phyloP scores from a whole-genome alignment of 2,888 invertebrate genomes.

The Atrina japonica region DNA sequence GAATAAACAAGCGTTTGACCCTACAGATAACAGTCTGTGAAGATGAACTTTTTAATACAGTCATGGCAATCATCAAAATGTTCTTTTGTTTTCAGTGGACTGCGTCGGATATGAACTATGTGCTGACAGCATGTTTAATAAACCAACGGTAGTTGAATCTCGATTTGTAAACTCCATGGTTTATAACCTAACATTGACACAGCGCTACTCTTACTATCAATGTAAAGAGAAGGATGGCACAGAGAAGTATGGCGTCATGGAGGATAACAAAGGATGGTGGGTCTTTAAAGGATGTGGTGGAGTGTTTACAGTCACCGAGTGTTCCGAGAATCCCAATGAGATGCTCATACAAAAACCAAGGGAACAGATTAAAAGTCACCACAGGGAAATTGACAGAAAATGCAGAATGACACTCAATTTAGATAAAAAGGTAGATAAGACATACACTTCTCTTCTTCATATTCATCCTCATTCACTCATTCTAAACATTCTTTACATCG shows the following conservation, averaged over 20 bases:
- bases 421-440: conserved; percentile 1
- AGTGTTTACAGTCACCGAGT: conserved; percentile 56
- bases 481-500: too few species aligned
- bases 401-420: conserved; percentile 7
- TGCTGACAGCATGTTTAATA: conserved; percentile 43
- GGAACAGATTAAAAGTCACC: conserved; percentile 25
- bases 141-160: conserved; percentile 25
- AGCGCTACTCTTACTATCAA: conserved; percentile 56
- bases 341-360: conserved; percentile 14
- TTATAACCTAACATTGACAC: conserved; percentile 41
- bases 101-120: conserved; percentile 30
- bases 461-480: too few species aligned
- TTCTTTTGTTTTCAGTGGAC: conserved; percentile 32
- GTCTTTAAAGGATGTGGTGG: conserved; percentile 62
- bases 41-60: background rate
- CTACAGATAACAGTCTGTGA: background rate
- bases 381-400: conserved; percentile 23
- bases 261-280: conserved; percentile 58
- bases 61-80: background rate
- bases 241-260: conserved; percentile 52
- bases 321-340: conserved; percentile 29
- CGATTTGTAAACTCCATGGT: conserved; percentile 43
- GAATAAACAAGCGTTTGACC: too few species aligned
- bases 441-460: too few species aligned
- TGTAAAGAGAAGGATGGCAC: conserved; percentile 46